Evolutionary conservation across 2,888 invertebrate species (phyloP).

Genomic region (Tenthredo notha): DNA sequence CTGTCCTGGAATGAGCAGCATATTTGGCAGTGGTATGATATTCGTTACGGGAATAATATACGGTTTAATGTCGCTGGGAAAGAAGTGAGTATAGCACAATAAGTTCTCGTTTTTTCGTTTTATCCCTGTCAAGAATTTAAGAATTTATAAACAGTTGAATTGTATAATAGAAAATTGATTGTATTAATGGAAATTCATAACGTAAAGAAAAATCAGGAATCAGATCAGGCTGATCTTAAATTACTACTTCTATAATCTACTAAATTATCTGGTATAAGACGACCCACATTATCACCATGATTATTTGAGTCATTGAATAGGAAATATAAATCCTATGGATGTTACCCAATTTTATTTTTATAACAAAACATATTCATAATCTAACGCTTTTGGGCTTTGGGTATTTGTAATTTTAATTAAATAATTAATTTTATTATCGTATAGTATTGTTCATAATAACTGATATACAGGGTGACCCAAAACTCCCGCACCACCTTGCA

Average conservation of each 20-base stretch:
- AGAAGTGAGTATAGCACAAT: conserved; percentile 90
- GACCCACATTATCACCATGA: neutral
- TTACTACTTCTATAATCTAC: neutral
- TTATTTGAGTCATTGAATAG: neutral
- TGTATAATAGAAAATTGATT: neutral
- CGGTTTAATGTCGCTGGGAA: conserved; percentile 96
- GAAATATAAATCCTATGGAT: neutral
- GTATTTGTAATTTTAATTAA: neutral
- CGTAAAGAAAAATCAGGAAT: neutral
- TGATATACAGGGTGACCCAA: too few species aligned
- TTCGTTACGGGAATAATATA: conserved; percentile 94
- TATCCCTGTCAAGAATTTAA: neutral
- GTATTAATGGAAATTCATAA: neutral
- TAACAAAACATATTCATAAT: neutral
- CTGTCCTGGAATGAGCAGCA: conserved; percentile 86
- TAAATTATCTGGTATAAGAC: neutral
- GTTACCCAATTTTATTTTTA: neutral
- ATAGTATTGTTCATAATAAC: neutral
- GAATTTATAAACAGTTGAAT: neutral
- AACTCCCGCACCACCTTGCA: too few species aligned
- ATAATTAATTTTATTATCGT: neutral
- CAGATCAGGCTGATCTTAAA: neutral
- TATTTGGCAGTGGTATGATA: conserved; percentile 93
- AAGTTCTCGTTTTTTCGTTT: neutral
- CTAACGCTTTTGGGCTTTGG: conserved; percentile 29